Base-by-base conservation (phyloP, 2,797 vertebrate genomes). In the Phoeniculus purpureus region DNA sequence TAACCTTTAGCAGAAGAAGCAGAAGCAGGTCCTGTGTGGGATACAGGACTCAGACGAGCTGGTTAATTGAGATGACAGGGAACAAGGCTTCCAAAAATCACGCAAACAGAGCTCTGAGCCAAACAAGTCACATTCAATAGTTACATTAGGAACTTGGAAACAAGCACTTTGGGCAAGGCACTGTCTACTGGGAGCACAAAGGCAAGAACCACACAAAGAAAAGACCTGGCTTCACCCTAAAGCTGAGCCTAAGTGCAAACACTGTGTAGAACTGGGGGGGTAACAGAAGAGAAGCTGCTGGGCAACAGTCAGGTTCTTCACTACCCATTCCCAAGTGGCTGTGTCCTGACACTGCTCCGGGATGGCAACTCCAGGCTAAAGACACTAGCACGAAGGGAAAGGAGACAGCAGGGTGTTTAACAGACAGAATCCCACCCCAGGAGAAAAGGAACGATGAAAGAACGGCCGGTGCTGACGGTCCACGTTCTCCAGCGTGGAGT, bases 391-490 rank as follows among this genome's bases (percentile, higher is more conserved):
- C 58, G 37, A 66, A 67, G 79, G 60, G n/a, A 81, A 85, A 64
- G 1, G 71, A 40, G 27, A 20, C 15, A 78, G 66, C 5, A 34
- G 56, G 27, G 75, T 10, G 23, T 59, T 67, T 40, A 55, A 66
- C 13, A 4, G 6, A 34, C 32, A 14, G 5, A 65, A 76, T 72
- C 1, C 50, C 89, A 23, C 32, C 40, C 22, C 79, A 34, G n/a
- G 0, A 27, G 82, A 60, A 82, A 89, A 76, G 66, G 92, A 94
- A 78, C 3, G 45, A 54, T 67, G 76, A 90, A 91, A 90, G 65
- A 80, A 72, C 1, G 8, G 89, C 22, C 43, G 55, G 67, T 76
- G 66, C 78, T 22, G 12, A 67, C 81, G 52, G 66, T 12, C 94
- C 15, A 0, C 3, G 22, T 23, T 93, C 87, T 80, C 89, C 68